phyloP scores from a whole-genome alignment of 2,797 vertebrate genomes.

The Tiaroga cobitis region DNA sequence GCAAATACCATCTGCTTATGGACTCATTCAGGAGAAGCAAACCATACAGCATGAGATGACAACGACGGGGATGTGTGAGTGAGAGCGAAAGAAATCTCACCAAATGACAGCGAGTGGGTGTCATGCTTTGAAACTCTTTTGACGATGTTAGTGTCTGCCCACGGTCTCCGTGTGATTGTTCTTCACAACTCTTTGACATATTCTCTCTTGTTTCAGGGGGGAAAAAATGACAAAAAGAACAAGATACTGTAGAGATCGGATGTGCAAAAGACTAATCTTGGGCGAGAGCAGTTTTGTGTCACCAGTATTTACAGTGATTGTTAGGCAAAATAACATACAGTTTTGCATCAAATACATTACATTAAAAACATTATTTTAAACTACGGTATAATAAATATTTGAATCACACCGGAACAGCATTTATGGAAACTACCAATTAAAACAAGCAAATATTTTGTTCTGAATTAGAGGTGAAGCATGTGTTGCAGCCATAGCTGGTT shows the following conservation, averaged over 20 bases:
- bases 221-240: background rate
- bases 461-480: background rate
- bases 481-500: background rate
- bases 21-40: conserved; percentile 68
- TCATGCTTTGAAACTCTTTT: conserved; percentile 26
- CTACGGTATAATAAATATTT: too few species aligned
- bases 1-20: conserved; percentile 61
- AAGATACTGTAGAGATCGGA: background rate
- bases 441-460: background rate
- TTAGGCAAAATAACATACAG: background rate
- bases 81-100: conserved; percentile 20
- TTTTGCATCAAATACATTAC: background rate
- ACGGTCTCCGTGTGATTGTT: background rate
- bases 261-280: conserved; percentile 1
- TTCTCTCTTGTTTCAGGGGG: background rate
- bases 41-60: conserved; percentile 58
- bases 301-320: background rate
- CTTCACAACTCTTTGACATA: background rate
- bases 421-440: background rate
- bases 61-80: background rate
- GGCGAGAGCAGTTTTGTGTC: background rate
- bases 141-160: conserved; percentile 11
- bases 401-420: background rate
- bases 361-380: background rate
- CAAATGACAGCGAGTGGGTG: conserved; percentile 41